These are phyloP conservation scores for Hiodon tergisus DNA, from an alignment of 2,113 vertebrate species.

Conservation along the genomic window DNA sequence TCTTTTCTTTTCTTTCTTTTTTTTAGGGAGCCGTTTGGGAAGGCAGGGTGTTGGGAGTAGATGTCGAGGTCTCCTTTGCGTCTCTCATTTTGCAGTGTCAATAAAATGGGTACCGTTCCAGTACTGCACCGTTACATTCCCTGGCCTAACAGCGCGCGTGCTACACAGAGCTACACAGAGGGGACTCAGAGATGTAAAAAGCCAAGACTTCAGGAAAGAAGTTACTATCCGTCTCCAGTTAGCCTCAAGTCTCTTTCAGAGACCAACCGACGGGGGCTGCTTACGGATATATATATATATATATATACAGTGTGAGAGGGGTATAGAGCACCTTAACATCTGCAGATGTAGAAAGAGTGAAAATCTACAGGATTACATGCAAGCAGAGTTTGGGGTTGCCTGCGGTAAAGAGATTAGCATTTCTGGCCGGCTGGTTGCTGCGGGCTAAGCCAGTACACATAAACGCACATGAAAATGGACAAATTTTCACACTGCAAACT, in stretches of 20 bases:
- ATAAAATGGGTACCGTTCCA: not conserved
- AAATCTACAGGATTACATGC: constrained; percentile 16
- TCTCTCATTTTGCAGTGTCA: not conserved
- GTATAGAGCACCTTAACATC: not conserved
- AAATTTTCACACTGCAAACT: constrained; percentile 25
- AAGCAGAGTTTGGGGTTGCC: constrained; percentile 21
- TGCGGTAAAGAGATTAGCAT: constrained; percentile 28
- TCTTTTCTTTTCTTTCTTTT: not conserved
- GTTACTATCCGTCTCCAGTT: too few relatives aligned
- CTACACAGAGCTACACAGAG: not conserved
- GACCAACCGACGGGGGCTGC: too few relatives aligned
- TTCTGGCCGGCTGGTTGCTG: constrained; percentile 18
- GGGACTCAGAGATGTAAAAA: not conserved
- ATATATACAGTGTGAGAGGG: not conserved
- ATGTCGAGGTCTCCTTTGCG: not conserved
- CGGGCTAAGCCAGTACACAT: constrained; percentile 21
- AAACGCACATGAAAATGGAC: constrained; percentile 14
- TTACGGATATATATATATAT: not conserved
- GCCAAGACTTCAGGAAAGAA: too few relatives aligned
- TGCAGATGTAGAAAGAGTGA: not conserved
- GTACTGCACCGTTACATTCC: not conserved
- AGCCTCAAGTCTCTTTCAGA: too few relatives aligned
- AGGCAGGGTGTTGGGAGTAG: not conserved
- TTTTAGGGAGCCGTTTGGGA: not conserved
- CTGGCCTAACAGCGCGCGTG: too few relatives aligned